These are phyloP conservation scores for Caenorhabditis wallacei DNA, from an alignment of 2,888 invertebrate genomes.

Conservation along the genomic window DNA sequence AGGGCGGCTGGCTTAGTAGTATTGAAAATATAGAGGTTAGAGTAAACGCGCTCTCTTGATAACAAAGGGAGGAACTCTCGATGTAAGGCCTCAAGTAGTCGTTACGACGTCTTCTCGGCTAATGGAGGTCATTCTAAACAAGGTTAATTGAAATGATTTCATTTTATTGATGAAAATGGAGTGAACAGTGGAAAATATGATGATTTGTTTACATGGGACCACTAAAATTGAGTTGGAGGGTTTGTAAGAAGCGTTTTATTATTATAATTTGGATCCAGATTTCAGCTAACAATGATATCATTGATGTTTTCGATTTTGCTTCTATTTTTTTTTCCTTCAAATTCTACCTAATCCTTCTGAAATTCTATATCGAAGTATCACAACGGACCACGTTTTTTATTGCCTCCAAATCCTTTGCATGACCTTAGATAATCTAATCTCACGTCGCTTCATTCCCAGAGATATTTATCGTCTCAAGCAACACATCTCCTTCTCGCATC, in stretches of 20 bases:
- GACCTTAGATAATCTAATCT: conserved; percentile 42
- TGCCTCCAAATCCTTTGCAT: background rate
- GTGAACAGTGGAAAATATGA: too few relatives aligned
- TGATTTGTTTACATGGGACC: too few relatives aligned
- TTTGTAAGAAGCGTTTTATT: too few relatives aligned
- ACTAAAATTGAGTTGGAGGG: too few relatives aligned
- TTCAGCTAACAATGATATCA: too few relatives aligned
- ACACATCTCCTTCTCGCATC: conserved; percentile 1
- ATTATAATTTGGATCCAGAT: too few relatives aligned
- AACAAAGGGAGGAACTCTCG: conserved; percentile 9
- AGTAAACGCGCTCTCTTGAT: conserved; percentile 56
- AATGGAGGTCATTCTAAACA: conserved; percentile 44
- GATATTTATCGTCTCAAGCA: conserved; percentile 55
- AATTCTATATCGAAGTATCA: too few relatives aligned
- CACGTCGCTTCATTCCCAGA: background rate
- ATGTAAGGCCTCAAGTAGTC: conserved; percentile 8
- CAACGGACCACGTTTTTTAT: background rate
- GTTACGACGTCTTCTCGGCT: conserved; percentile 9
- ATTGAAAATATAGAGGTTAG: background rate
- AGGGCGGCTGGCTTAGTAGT: conserved; percentile 6
- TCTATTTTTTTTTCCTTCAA: too few relatives aligned
- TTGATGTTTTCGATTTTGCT: too few relatives aligned
- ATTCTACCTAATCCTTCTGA: too few relatives aligned
- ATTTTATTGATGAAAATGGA: background rate
- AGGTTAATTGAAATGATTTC: background rate